Base-by-base conservation (phyloP, 2,113 vertebrate species). In the Thinocorus orbignyianus region DNA sequence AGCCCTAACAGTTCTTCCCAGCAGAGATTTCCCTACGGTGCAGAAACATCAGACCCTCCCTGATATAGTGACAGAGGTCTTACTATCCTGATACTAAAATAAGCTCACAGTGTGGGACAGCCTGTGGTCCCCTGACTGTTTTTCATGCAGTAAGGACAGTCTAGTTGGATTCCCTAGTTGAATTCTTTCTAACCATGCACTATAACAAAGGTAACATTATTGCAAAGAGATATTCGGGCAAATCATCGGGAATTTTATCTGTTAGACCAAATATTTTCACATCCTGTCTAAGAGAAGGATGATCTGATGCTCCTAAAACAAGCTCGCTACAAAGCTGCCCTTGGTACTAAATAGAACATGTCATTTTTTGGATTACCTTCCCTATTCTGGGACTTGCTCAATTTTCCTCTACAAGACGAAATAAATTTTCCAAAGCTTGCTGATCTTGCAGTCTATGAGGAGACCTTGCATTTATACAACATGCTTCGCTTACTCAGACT, bases 401-500 rank as follows among this genome's bases (percentile, higher is more conserved):
- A 31, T 72, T 80, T 87, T 91, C 22, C 28, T 84, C 66, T 69
- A 64, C 19, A 57, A 87, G 41, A 62, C 3, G 4, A 92, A 91
- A 85, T 31, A 89, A 7, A 76, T 77, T 91, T 84, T 79, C 77
- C 41, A 80, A 89, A 93, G 58, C 49, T 93, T 94, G 84, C 74
- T 96, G 90, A 91, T 85, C 46, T 91, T 82, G 91, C 74, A 88
- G 49, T 54, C 62, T 92, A 30, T 13, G 52, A 77, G 54, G 62
- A 66, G 39, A 90, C 73, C 8, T 46, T 89, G 54, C 52, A 73
- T 94, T 94, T 82, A 76, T 55, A 72, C 73, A 87, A 44, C 16
- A 61, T 46, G 66, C 44, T 81, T 87, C 48, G 64, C 54, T 94
- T 91, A 61, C 35, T 78, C 35, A 72, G 70, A 41, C 48, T 91